Conservation (phyloP, 2,113 vertebrate species). For the Patagioenas fasciata region DNA sequence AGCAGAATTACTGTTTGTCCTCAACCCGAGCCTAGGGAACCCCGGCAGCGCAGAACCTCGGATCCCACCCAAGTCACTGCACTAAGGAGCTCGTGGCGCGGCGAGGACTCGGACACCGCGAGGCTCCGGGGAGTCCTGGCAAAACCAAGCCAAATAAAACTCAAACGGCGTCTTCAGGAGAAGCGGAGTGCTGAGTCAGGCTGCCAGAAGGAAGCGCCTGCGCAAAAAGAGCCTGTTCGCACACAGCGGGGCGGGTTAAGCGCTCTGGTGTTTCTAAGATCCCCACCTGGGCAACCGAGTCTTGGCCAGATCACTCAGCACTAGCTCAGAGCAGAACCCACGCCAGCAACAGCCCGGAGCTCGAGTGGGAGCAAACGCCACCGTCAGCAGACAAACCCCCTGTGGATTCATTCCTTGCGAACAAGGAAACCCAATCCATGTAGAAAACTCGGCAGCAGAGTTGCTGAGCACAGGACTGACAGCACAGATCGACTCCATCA, state of each 20-base stretch:
- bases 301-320: neutral
- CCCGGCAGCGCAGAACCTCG: fast-evolving
- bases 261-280: neutral
- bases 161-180: neutral
- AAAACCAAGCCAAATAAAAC: neutral
- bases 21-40: fast-evolving
- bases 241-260: fast-evolving
- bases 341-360: neutral
- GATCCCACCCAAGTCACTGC: neutral
- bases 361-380: neutral
- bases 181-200: neutral
- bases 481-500: neutral
- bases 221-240: neutral
- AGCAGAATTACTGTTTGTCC: neutral
- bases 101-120: fast-evolving
- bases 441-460: neutral
- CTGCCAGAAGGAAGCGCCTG: neutral
- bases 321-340: neutral
- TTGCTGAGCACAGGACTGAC: neutral
- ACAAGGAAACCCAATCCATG: neutral
- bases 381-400: neutral
- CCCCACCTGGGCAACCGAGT: neutral
- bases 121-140: neutral
- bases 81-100: fast-evolving
- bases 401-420: neutral